Percentiles rank a stretch among this genome's conserved stretches.
These are phyloP conservation scores for Drosophila novamexicana DNA, from an alignment of 1,140 invertebrate genomes.

Conservation along the genomic window DNA sequence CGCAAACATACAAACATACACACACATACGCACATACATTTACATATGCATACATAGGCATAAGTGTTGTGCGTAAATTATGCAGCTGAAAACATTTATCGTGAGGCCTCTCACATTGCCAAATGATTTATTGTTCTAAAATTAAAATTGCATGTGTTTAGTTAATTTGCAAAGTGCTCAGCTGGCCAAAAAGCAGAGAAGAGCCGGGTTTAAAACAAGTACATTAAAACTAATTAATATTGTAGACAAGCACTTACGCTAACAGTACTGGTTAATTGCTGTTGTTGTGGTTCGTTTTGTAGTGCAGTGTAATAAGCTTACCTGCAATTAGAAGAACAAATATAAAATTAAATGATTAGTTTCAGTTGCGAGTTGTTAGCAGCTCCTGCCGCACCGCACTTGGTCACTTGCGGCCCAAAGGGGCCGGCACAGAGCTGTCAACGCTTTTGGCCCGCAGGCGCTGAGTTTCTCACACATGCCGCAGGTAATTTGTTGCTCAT, in stretches of 20 bases:
- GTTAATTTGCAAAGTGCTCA: constrained; percentile 38
- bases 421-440: constrained; percentile 36
- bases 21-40: constrained; percentile 1
- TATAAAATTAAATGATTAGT: constrained; percentile 52
- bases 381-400: not conserved
- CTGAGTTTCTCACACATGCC: constrained; percentile 64
- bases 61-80: constrained; percentile 25
- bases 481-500: constrained; percentile 78
- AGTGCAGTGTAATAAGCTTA: constrained; percentile 73
- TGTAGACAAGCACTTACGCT: constrained; percentile 76
- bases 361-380: constrained; percentile 13
- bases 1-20: constrained; percentile 22
- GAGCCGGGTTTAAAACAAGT: constrained; percentile 36
- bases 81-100: constrained; percentile 49
- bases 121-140: constrained; percentile 71
- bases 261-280: constrained; percentile 37
- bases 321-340: constrained; percentile 80
- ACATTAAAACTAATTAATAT: constrained; percentile 79
- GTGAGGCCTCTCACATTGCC: constrained; percentile 10
- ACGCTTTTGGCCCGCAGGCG: constrained; percentile 27
- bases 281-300: constrained; percentile 25
- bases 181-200: constrained; percentile 7
- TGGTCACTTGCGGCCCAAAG: constrained; percentile 4
- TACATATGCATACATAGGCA: not conserved
- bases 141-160: constrained; percentile 53